phyloP scores from a whole-genome alignment of 2,113 vertebrate genomes.

The Pelusios castaneus region DNA sequence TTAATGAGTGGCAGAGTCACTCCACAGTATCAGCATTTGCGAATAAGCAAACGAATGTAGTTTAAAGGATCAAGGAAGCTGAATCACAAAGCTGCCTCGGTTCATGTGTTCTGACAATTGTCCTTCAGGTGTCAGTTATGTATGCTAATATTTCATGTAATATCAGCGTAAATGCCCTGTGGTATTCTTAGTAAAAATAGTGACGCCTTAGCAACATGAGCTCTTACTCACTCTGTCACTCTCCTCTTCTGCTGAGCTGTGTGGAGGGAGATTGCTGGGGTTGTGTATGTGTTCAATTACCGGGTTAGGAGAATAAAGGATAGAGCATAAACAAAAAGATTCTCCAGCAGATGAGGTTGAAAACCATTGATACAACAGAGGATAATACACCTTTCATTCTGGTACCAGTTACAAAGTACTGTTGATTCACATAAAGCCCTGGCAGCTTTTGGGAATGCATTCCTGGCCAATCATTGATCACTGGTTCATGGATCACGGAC shows the following conservation, averaged over 20 bases:
- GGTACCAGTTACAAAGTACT: accelerated
- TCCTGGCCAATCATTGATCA: background rate
- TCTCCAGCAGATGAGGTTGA: conserved; percentile 10
- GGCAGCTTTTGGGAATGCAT: background rate
- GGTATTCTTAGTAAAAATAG: background rate
- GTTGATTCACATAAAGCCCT: background rate
- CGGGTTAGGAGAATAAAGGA: background rate
- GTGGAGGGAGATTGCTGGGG: background rate
- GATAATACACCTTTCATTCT: background rate
- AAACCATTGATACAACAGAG: background rate
- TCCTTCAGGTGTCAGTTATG: conserved; percentile 13
- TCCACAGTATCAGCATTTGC: background rate
- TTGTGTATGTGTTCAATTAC: background rate
- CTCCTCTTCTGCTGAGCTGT: background rate
- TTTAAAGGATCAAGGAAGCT: background rate
- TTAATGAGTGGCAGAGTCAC: background rate
- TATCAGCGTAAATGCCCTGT: conserved; percentile 28
- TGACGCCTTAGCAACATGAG: background rate
- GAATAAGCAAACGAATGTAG: accelerated
- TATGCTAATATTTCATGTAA: background rate
- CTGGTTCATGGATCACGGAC: background rate
- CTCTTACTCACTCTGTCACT: conserved; percentile 10
- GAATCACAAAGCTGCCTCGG: background rate
- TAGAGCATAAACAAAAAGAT: conserved; percentile 2
- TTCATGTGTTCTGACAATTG: background rate